phyloP scores from a whole-genome alignment of 2,797 vertebrate species.

The Apogon hyalosoma region DNA sequence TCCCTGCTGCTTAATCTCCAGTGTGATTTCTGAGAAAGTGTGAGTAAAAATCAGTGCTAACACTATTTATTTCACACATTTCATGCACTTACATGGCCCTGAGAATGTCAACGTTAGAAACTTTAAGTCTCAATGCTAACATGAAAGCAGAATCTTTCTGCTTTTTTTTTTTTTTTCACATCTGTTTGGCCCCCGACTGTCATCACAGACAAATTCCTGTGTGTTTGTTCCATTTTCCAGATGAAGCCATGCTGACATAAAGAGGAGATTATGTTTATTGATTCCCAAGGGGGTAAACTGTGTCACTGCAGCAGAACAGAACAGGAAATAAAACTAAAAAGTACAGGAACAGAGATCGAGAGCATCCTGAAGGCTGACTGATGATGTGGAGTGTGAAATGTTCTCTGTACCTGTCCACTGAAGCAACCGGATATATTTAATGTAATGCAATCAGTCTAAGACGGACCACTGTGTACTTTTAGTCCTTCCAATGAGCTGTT shows the following conservation, averaged over 20 bases:
- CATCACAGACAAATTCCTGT: background rate
- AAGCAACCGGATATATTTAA: background rate
- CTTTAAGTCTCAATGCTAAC: background rate
- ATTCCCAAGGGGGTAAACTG: slow-evolving; percentile 52
- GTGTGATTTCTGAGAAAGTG: too few species aligned
- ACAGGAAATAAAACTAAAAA: slow-evolving; percentile 15
- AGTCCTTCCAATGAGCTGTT: too few species aligned
- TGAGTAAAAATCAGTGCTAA: too few species aligned
- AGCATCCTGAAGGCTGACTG: background rate
- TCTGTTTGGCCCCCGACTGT: slow-evolving; percentile 4
- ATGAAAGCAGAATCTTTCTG: too few species aligned
- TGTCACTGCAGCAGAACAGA: slow-evolving; percentile 51
- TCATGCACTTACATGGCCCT: too few species aligned
- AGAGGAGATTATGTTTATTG: slow-evolving; percentile 51
- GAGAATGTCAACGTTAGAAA: too few species aligned
- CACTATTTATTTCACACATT: too few species aligned
- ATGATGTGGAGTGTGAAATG: background rate
- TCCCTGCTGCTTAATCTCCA: too few species aligned
- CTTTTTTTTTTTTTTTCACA: background rate
- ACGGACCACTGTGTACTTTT: background rate
- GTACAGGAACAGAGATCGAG: background rate
- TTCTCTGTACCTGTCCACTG: background rate
- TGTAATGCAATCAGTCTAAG: background rate
- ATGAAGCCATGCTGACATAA: slow-evolving; percentile 13
- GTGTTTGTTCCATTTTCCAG: background rate